Conservation (phyloP, 2,797 vertebrate species). For the Eutrigla gurnardus region DNA sequence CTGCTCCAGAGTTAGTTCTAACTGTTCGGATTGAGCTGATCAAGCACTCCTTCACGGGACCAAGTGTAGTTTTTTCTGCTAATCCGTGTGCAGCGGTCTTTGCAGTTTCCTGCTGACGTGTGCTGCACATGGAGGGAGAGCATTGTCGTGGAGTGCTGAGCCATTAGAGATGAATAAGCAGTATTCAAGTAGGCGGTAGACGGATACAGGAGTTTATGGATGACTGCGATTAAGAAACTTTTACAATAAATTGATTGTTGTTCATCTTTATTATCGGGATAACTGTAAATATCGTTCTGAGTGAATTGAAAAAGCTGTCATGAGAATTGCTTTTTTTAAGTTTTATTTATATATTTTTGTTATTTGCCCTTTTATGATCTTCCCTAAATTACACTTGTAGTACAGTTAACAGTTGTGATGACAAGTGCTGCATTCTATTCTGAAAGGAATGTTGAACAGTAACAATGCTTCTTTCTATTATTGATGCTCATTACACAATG, state of each 20-base stretch:
- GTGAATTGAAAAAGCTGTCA: too few relatives aligned
- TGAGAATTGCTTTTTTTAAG: too few relatives aligned
- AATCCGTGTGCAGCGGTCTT: background rate
- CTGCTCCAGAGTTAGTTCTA: slow-evolving; percentile 26
- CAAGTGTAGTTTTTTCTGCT: background rate
- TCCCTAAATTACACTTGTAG: too few relatives aligned
- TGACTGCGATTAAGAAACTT: too few relatives aligned
- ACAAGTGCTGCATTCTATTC: background rate
- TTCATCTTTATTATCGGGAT: too few relatives aligned
- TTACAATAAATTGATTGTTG: too few relatives aligned
- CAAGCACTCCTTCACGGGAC: background rate
- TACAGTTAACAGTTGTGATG: background rate
- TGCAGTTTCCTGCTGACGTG: slow-evolving; percentile 8
- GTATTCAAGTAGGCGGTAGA: background rate
- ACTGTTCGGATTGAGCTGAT: background rate
- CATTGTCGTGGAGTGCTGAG: background rate
- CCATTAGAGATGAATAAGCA: slow-evolving; percentile 23
- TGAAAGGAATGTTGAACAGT: too few relatives aligned
- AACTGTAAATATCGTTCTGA: too few relatives aligned
- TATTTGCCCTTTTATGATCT: too few relatives aligned
- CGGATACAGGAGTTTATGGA: too few relatives aligned
- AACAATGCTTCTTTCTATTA: background rate
- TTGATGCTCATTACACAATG: background rate
- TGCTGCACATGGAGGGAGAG: background rate
- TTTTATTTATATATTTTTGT: too few relatives aligned